Evolutionary conservation across 2,797 vertebrate genomes (phyloP).

Genomic region (Carduelis carduelis): DNA sequence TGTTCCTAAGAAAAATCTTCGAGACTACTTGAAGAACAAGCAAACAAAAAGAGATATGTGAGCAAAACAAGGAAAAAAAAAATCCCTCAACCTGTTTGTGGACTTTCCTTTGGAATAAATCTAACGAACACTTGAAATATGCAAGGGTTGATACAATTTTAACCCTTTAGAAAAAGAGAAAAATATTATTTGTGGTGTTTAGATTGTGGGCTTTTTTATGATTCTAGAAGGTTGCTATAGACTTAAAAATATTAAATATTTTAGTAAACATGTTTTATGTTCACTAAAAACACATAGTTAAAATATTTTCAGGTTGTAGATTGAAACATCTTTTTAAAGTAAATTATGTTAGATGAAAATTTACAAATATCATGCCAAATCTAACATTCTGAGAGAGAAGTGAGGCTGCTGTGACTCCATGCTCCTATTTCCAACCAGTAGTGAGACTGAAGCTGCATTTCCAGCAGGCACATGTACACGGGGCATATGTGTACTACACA

Average conservation of each 20-base stretch:
- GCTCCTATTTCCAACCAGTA: neutral
- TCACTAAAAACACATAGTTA: neutral
- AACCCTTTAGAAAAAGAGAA: neutral
- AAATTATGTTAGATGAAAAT: neutral
- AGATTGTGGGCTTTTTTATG: neutral
- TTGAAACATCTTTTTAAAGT: neutral
- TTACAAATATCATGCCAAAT: neutral
- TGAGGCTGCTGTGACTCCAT: neutral
- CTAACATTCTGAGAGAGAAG: neutral
- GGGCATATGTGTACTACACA: no score
- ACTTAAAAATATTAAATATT: neutral
- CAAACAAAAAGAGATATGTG: neutral
- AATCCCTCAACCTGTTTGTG: rapidly evolving
- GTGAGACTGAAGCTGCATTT: neutral
- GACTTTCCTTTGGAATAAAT: neutral
- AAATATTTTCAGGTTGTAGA: neutral
- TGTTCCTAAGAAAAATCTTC: neutral
- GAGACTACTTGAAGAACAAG: neutral
- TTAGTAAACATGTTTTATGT: neutral
- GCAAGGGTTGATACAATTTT: neutral
- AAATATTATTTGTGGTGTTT: neutral
- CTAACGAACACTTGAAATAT: neutral
- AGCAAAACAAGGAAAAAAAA: neutral
- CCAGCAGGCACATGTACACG: neutral
- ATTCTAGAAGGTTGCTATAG: neutral